Evolutionary conservation across 2,797 vertebrate species (phyloP), one percentile per base, ranked within the genome.

Genomic region (Heterohyrax brucei): DNA sequence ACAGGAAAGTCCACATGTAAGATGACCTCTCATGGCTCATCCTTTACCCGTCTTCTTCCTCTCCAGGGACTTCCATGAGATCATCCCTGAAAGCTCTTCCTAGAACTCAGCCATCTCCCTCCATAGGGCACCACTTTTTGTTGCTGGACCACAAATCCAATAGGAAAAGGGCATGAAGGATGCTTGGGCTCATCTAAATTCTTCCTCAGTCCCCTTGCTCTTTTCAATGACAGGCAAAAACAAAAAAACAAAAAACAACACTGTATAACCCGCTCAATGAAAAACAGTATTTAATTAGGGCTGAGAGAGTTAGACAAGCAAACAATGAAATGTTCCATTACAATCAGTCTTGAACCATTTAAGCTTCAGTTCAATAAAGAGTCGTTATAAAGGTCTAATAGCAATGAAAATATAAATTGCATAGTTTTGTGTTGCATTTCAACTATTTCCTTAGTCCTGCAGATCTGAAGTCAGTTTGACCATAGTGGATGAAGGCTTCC

Each of bases 251-350:
- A 39, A 83, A 87, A 92, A 92, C 19, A 64, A 56, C 0, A 0
- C 62, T 18, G 84, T 93, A 83, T 76, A 75, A 56, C 95, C 96
- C 91, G 96, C 91, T 90, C 64, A 79, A 18, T 39, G 94, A 94
- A 96, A 95, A 97, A 59, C 10, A 97, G 18, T 19, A 72, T 96
- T 97, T 96, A 93, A 95, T 97, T 94, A 97, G 97, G 94, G 77
- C 91, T 56, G 75, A 94, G 95, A 97, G 81, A 93, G 93, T 95
- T 82, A 77, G 95, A 95, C 81, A 62, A 96, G 96, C 92, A 95
- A 94, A 95, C 96, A 97, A 94, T 97, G 96, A 97, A 92, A 80
- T 81, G 87, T 96, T 48, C 94, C 44, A 80, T 96, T 97, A 94
- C 8, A 0, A 93, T 86, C 94, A 26, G 75, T 92, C 85, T 77